Evolutionary conservation across 1,140 invertebrate species (phyloP).

Genomic region (Physella acuta): DNA sequence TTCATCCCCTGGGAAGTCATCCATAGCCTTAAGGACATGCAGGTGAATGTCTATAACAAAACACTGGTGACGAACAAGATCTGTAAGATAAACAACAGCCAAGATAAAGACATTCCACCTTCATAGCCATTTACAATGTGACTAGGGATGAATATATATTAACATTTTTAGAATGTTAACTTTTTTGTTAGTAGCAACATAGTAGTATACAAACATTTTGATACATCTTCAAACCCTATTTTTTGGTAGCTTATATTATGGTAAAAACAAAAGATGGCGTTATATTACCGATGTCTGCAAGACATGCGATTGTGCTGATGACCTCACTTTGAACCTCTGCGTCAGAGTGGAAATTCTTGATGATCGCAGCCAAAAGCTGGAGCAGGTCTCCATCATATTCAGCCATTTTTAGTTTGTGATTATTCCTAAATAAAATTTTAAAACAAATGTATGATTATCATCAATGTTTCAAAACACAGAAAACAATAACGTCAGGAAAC

Average conservation of each 20-base stretch:
- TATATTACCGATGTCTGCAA: constrained; percentile 43
- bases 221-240: not conserved
- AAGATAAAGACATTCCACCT: not conserved
- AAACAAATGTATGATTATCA: too few relatives aligned
- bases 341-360: constrained; percentile 29
- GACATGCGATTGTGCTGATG: constrained; percentile 43
- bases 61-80: constrained; percentile 42
- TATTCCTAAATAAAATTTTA: constrained; percentile 28
- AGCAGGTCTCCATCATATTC: constrained; percentile 32
- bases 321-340: constrained; percentile 37
- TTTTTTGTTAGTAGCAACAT: too few relatives aligned
- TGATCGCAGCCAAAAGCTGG: constrained; percentile 22
- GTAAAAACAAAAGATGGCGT: too few relatives aligned
- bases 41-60: constrained; percentile 38
- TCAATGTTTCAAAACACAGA: too few relatives aligned
- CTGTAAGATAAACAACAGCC: constrained; percentile 19
- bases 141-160: not conserved
- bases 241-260: not conserved
- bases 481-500: not conserved
- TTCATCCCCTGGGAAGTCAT: constrained; percentile 32
- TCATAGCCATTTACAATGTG: not conserved
- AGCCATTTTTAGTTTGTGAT: constrained; percentile 37
- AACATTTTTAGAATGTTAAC: constrained; percentile 10
- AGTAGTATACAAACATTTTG: too few relatives aligned
- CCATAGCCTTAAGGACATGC: constrained; percentile 35